Conservation (phyloP, 2,113 vertebrate species). For the Mungos mungo region DNA sequence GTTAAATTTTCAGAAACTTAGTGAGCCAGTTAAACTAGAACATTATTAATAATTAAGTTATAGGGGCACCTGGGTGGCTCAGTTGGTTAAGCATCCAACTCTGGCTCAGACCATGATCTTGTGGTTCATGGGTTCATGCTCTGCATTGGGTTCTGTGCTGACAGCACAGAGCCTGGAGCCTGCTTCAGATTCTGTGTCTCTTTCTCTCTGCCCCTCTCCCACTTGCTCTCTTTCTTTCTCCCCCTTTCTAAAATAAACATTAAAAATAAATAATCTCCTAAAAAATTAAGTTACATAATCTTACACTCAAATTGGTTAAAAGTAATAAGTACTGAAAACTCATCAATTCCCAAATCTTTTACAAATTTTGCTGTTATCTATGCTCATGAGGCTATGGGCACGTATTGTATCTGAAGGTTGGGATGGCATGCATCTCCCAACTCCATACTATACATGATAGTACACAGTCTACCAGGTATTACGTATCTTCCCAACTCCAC, state of each 20-base stretch:
- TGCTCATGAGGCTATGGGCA: background rate
- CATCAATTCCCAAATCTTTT: background rate
- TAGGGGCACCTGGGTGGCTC: background rate
- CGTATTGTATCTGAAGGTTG: background rate
- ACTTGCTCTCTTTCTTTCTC: too few relatives aligned
- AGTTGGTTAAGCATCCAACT: too few relatives aligned
- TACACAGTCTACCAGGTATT: fast-evolving
- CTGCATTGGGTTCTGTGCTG: too few relatives aligned
- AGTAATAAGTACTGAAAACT: background rate
- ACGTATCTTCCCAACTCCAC: background rate
- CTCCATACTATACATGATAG: fast-evolving
- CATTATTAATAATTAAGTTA: background rate
- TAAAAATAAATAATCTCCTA: too few relatives aligned
- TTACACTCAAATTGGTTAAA: background rate
- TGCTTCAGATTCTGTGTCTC: too few relatives aligned
- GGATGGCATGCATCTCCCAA: too few relatives aligned
- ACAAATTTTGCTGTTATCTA: background rate
- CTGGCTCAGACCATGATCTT: too few relatives aligned
- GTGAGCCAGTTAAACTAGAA: background rate
- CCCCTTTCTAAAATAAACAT: too few relatives aligned
- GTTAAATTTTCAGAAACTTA: background rate
- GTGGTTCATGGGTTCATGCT: too few relatives aligned
- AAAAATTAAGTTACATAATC: background rate
- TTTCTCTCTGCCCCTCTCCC: too few relatives aligned
- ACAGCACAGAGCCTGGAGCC: too few relatives aligned